A percentile compares a stretch with the other conserved stretches of the same genome.
Conservation (phyloP, 2,113 vertebrate genomes). For the Strix aluco region DNA sequence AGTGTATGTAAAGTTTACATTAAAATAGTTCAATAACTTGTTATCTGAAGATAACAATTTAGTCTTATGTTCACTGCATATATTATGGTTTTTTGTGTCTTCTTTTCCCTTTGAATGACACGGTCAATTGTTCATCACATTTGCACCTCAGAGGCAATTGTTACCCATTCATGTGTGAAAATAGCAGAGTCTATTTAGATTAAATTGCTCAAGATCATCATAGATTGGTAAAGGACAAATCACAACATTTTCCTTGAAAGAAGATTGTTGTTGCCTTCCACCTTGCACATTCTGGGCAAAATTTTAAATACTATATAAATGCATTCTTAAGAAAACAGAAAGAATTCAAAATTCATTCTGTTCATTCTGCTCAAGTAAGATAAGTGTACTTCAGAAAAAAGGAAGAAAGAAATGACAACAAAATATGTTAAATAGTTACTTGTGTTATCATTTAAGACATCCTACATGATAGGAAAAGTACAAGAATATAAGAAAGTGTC, state of each 20-base stretch:
- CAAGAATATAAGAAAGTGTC: background rate
- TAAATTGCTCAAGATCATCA: conserved; percentile 68
- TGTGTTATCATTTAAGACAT: background rate
- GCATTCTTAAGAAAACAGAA: background rate
- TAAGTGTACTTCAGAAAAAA: background rate
- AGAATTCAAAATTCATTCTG: conserved; percentile 9
- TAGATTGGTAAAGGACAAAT: conserved; percentile 57
- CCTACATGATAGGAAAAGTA: background rate
- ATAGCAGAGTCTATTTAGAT: conserved; percentile 68
- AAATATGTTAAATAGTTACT: background rate
- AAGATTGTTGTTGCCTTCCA: conserved; percentile 27
- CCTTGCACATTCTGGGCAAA: background rate
- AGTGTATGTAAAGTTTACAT: conserved; percentile 56
- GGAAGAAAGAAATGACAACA: background rate
- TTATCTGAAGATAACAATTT: conserved; percentile 59
- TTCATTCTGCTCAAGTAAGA: background rate
- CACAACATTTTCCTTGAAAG: conserved; percentile 62
- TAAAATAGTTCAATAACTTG: conserved; percentile 54
- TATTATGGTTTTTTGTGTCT: conserved; percentile 52
- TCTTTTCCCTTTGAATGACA: conserved; percentile 61
- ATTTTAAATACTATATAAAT: conserved; percentile 1
- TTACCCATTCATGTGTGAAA: conserved; percentile 71
- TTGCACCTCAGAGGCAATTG: conserved; percentile 72
- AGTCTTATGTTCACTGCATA: conserved; percentile 34
- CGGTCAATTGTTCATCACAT: conserved; percentile 69